Evolutionary conservation across 2,113 vertebrate species (phyloP).

Genomic region (Macaca mulatta): DNA sequence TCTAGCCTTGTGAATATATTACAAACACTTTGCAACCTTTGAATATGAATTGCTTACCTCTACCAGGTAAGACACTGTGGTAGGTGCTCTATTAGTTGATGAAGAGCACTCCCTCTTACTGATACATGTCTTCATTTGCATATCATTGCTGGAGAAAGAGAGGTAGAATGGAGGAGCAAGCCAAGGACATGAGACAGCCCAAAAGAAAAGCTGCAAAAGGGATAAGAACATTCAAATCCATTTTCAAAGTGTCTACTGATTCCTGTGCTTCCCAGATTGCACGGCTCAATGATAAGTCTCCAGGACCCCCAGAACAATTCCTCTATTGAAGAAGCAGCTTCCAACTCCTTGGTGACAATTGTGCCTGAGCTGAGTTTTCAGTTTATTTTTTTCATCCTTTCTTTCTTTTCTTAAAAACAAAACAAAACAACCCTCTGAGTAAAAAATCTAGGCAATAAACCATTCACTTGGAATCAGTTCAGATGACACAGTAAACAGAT

Average conservation of each 20-base stretch:
- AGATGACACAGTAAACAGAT: slow-evolving; percentile 1
- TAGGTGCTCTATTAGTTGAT: neutral
- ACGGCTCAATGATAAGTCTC: neutral
- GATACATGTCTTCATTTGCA: neutral
- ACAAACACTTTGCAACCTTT: neutral
- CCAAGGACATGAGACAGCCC: neutral
- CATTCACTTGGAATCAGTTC: neutral
- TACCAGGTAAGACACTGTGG: neutral
- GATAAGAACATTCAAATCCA: neutral
- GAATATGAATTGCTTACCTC: neutral
- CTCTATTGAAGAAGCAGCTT: neutral
- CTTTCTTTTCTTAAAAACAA: neutral
- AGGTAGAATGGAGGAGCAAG: neutral
- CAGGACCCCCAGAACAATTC: neutral
- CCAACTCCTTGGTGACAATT: neutral
- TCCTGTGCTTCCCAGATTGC: neutral
- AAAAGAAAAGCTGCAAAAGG: neutral
- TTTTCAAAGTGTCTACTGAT: neutral
- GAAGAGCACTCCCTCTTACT: neutral
- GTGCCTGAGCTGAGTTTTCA: neutral
- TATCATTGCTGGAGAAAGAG: neutral
- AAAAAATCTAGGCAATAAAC: neutral
- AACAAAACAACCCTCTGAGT: neutral
- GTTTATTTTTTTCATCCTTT: neutral
- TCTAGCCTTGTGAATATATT: neutral